phyloP scores from a whole-genome alignment of 2,113 vertebrate genomes.

The Xyliphius kryptos region DNA sequence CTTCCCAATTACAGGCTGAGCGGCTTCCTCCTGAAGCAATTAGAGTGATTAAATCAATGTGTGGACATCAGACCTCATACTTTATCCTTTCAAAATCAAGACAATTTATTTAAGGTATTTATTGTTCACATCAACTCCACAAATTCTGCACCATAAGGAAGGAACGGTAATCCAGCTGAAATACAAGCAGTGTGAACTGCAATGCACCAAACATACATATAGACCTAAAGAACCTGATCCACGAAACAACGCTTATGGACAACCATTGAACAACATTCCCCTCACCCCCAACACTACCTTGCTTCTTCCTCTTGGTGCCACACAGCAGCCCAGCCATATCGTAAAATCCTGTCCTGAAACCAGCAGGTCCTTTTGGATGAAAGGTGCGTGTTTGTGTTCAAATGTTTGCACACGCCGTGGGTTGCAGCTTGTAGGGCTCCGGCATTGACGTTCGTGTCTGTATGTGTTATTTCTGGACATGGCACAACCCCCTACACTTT shows the following conservation, averaged over 20 bases:
- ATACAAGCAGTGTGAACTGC: neutral
- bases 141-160: no score
- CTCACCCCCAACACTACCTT: slow-evolving; percentile 59
- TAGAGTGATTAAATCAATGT: neutral
- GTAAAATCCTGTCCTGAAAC: slow-evolving; percentile 17
- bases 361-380: slow-evolving; percentile 9
- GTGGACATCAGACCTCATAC: no score
- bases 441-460: slow-evolving; percentile 56
- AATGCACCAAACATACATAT: neutral
- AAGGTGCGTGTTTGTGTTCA: slow-evolving; percentile 7
- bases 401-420: slow-evolving; percentile 16
- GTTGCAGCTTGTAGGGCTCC: slow-evolving; percentile 46
- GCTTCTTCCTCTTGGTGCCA: slow-evolving; percentile 73
- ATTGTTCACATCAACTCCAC: no score
- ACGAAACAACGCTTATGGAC: neutral
- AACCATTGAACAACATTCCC: neutral
- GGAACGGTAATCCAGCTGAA: neutral
- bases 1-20: slow-evolving; percentile 52
- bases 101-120: no score
- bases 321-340: slow-evolving; percentile 79
- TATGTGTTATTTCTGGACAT: slow-evolving; percentile 69
- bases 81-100: no score
- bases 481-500: slow-evolving; percentile 59
- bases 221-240: neutral
- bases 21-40: slow-evolving; percentile 44